Evolutionary conservation across 2,888 invertebrate species (phyloP), one percentile per base, ranked within the genome.

Genomic region (Nezara viridula): DNA sequence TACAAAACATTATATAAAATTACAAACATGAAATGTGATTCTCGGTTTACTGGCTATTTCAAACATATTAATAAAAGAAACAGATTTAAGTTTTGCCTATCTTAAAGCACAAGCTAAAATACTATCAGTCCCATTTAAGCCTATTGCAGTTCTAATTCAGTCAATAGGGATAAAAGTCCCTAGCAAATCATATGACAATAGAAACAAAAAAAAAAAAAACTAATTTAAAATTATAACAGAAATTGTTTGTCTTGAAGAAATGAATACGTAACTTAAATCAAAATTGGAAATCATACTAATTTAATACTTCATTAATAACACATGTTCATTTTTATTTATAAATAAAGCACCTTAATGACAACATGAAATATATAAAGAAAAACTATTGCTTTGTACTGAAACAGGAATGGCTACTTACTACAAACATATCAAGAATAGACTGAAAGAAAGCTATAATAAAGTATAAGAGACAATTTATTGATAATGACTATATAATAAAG

Each of bases 1-100:
- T 81, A 81, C 44, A 81, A 81, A 81, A 81, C 81, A 81, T 81
- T 81, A 81, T n/a, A n/a, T 81, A 81, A 81, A 81, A 81, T 81
- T 81, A 81, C 81, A 81, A 81, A 81, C 44, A 81, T 81, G 81
- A 81, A 81, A 81, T 81, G 44, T 81, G 21, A 81, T 44, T 44
- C 14, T 81, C 44, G 44, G 40, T 86, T 86, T 52, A 86, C n/a
- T 86, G 40, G n/a, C 21, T 81, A 81, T 81, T 81, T 81, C 12
- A 40, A 77, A 37, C 6, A 77, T 1, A 7, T 24, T 49, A 21
- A 27, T 40, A 86, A 55, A 7, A 37, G 16, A 9, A 86, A 86
- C n/a, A 37, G 50, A n/a, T n/a, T n/a, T 77, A 77, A 47, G 16
- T 81, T 81, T 81, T 14, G n/a, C 40, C 77, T 47, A 44, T 37